Evolutionary conservation across 2,113 vertebrate genomes (phyloP), one percentile per base, ranked within the genome.

Genomic region (Cichladusa arquata): DNA sequence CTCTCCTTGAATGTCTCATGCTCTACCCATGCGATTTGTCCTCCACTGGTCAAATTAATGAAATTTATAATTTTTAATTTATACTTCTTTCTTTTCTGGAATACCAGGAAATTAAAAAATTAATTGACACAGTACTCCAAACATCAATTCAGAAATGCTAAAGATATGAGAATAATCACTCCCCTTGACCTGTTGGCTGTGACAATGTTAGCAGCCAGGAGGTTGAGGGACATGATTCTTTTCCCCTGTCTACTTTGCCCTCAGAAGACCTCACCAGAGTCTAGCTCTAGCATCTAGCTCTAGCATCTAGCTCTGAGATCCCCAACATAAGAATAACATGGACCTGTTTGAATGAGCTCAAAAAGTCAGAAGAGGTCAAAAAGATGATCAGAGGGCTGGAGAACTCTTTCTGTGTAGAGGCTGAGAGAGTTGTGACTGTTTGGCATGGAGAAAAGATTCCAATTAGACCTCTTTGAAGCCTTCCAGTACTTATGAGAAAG

Each of bases 371-470:
- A 36, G 11, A 60, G 6, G 29, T 38, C 16, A 67, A 23, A 88
- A 74, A 53, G 19, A 40, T 31, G 7, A 58, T 14, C 51, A 51
- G 23, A 66, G 33, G 23, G 28, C 7, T 65, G 16, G 11, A 38
- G 51, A 19, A 29, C 2, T 3, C 20, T 45, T 47, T 67, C n/a
- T 24, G 1, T 45, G 4, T 18, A 29, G 47, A 38, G 36, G 3
- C 17, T 47, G 61, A 60, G n/a, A 60, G 13, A 31, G 28, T 8
- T 60, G n/a, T 19, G 9, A 11, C 45, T 74, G 13, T 58, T 67
- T 0, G 0, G 5, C 17, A 12, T 14, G n/a, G 16, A 40, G 19
- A 53, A 57, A 57, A 45, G 20, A 22, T 16, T 38, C 16, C 29
- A 38, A 8, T 13, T 12, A 45, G 8, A 53, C 11, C 7, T 47